A percentile compares a stretch with the other conserved stretches of the same genome.
These are phyloP conservation scores for Rallus limicola DNA, from an alignment of 2,113 vertebrate species.

Conservation along the genomic window DNA sequence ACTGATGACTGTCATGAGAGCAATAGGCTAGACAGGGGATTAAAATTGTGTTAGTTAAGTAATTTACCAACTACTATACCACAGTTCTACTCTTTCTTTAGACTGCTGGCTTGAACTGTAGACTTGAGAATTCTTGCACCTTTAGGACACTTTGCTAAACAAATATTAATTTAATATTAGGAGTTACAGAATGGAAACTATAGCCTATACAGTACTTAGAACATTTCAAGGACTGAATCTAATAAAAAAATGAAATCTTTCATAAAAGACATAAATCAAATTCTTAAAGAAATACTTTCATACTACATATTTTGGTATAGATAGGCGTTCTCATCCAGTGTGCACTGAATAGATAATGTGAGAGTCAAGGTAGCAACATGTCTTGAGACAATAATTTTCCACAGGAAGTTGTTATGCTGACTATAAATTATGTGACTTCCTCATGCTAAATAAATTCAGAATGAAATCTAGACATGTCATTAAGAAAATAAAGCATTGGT, in stretches of 20 bases:
- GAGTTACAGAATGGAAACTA: conserved; percentile 43
- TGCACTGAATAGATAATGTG: background rate
- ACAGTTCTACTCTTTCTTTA: background rate
- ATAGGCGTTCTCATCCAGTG: background rate
- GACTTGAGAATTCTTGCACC: conserved; percentile 25
- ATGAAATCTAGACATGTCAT: background rate
- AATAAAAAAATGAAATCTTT: background rate
- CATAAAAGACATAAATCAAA: background rate
- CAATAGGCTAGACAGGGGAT: conserved; percentile 20
- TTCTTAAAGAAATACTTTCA: background rate
- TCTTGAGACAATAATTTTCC: background rate
- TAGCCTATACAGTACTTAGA: background rate
- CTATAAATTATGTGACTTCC: background rate
- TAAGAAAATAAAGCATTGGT: background rate
- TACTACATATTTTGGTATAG: background rate
- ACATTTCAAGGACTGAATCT: background rate
- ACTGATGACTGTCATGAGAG: conserved; percentile 32
- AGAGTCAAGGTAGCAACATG: background rate
- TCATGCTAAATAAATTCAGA: background rate
- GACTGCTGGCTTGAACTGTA: background rate
- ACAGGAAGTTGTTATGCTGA: background rate
- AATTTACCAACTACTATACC: conserved; percentile 6
- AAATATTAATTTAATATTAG: conserved; percentile 27
- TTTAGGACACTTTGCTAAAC: conserved; percentile 8
- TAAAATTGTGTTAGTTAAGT: conserved; percentile 41